Percentiles rank a stretch among this genome's conserved stretches.
phyloP scores from a whole-genome alignment of 2,113 vertebrate species.

The Rhinolophus ferrumequinum region DNA sequence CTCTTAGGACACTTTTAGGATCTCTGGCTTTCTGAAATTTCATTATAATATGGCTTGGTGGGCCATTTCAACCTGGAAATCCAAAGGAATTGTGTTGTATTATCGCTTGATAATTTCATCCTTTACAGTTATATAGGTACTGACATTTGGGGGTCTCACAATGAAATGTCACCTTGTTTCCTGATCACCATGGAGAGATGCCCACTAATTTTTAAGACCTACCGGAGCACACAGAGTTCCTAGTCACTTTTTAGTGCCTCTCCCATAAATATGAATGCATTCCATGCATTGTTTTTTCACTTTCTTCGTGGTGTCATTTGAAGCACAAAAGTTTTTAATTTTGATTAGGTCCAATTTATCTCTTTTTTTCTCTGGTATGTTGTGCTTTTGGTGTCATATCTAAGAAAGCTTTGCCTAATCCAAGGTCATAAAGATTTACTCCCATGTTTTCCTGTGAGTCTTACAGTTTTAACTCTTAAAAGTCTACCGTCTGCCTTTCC shows the following conservation, averaged over 20 bases:
- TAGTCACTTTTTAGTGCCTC: neutral
- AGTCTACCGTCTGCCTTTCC: too few relatives aligned
- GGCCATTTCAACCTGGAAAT: neutral
- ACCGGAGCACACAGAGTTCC: neutral
- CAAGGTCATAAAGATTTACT: conserved; percentile 13
- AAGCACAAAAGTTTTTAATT: neutral
- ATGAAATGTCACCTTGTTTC: neutral
- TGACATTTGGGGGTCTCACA: neutral
- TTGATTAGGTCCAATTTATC: neutral
- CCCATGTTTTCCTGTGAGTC: neutral
- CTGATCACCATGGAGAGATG: neutral
- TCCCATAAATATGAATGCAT: neutral
- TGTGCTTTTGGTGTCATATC: neutral
- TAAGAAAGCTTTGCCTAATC: conserved; percentile 28
- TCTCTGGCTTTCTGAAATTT: neutral
- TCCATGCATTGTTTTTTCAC: neutral
- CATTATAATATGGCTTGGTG: neutral
- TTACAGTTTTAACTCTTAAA: neutral
- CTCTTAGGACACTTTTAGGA: neutral
- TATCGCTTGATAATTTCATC: neutral
- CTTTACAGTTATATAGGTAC: neutral
- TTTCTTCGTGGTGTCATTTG: neutral
- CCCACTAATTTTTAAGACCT: neutral
- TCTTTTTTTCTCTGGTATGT: neutral
- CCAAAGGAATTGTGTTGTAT: neutral